Base-by-base conservation (phyloP, 1,140 invertebrate species). In the Drosophila miranda region DNA sequence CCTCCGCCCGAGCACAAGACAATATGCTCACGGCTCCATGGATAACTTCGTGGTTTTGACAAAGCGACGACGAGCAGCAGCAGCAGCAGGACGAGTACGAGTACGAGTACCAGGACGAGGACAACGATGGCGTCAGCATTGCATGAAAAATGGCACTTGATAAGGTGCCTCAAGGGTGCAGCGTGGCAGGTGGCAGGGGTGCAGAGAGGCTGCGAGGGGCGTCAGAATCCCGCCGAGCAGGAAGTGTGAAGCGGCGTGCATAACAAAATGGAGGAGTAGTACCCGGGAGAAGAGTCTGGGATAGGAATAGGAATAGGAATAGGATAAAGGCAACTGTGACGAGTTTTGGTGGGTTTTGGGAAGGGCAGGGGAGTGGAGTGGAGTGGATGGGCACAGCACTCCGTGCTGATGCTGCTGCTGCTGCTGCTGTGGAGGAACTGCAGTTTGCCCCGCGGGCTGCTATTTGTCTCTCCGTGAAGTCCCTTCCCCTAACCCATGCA, bases 121-220 rank as follows among this genome's bases (percentile, higher is more conserved):
- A 48, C 43, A 53, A 54, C 34, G 46, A 57, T 63, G 60, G 54
- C 72, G 71, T 67, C 71, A 55, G 62, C 72, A 75, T 86, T 80
- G 81, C 77, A 86, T 86, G 81, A 86, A 87, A 86, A 86, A 86
- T 86, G 81, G 73, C 81, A 86, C 81, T 86, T 86, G 81, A 86
- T 86, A 86, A 87, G 77, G 58, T 62, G 79, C 63, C 70, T 45
- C 43, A 51, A 70, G 43, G 42, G 42, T 16, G 14, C 28, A 28
- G 19, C 23, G 8, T 9, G 16, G 62, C 8, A 16, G 52, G 1
- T 11, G 13, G 0, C 6, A 14, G 56, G 16, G 19, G 8, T 8
- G 68, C 3, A 46, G 62, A 7, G 19, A 50, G 51, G 9, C 16
- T 44, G 23, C 44, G 14, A 41, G 49, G 61, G 78, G 56, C 64